phyloP scores from a whole-genome alignment of 2,113 vertebrate genomes.

The Choloepus hoffmanni region DNA sequence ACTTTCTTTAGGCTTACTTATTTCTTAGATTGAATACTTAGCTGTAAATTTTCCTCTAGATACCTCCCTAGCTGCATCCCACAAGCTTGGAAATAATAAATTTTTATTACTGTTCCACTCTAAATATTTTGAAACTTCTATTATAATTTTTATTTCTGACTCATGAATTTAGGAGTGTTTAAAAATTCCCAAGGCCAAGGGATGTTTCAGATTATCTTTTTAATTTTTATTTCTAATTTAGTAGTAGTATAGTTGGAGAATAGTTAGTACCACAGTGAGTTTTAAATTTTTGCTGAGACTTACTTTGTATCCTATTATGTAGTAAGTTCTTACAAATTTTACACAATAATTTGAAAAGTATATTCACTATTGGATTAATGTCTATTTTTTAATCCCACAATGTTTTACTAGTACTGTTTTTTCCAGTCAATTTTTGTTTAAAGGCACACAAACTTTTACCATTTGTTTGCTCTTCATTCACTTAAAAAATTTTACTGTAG shows the following conservation, averaged over 20 bases:
- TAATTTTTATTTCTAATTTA: slow-evolving; percentile 29
- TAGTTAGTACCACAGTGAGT: background rate
- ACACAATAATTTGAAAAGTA: slow-evolving; percentile 36
- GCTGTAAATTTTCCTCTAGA: background rate
- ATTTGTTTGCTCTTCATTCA: background rate
- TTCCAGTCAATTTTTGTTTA: background rate
- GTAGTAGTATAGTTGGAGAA: background rate
- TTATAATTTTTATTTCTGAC: slow-evolving; percentile 32
- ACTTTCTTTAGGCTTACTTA: background rate
- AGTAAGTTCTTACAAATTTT: background rate
- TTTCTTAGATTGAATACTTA: slow-evolving; percentile 12
- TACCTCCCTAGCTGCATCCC: background rate
- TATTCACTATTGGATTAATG: background rate
- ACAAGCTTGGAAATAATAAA: background rate
- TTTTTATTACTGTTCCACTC: background rate
- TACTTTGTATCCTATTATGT: background rate
- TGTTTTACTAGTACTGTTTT: background rate
- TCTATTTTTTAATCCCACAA: background rate
- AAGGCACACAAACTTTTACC: background rate
- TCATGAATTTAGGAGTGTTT: slow-evolving; percentile 31
- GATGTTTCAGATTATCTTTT: background rate
- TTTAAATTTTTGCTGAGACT: background rate
- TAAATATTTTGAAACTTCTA: slow-evolving; percentile 36
- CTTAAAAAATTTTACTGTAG: too few relatives aligned
- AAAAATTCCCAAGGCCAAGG: background rate